Evolutionary conservation across 2,888 invertebrate species (phyloP).

Genomic region (Iphiclides podalirius): DNA sequence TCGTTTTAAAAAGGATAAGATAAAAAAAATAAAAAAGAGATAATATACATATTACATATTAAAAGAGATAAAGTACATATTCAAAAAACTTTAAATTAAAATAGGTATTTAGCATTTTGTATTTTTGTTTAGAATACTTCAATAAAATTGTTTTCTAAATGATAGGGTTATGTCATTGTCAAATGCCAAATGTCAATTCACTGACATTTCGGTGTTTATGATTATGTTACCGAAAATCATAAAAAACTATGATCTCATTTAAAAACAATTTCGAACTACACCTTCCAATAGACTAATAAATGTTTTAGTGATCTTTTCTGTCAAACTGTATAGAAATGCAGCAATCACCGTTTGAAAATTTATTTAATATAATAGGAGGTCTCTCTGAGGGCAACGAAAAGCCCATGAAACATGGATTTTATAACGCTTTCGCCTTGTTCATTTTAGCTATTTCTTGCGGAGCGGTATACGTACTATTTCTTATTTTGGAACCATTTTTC

Average conservation of each 20-base stretch:
- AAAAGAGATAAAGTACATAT: too few species aligned
- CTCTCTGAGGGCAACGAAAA: conserved; percentile 90
- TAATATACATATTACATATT: too few species aligned
- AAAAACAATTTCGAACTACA: conserved; percentile 22
- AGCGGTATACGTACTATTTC: conserved; percentile 88
- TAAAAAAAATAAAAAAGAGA: too few species aligned
- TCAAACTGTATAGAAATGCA: conserved; percentile 46
- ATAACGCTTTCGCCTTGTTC: conserved; percentile 91
- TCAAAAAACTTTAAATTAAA: too few species aligned
- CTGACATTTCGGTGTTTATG: conserved; percentile 8
- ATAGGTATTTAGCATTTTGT: too few species aligned
- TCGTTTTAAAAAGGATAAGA: too few species aligned
- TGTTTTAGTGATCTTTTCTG: conserved; percentile 10
- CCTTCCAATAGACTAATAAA: conserved; percentile 50
- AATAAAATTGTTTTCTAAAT: too few species aligned
- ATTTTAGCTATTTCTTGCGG: conserved; percentile 84
- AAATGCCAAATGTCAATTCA: background rate
- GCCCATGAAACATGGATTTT: conserved; percentile 94
- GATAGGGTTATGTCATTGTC: too few species aligned
- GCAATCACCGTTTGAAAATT: conserved; percentile 83
- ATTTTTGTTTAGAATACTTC: too few species aligned
- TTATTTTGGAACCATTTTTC: conserved; percentile 94
- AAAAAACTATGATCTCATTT: conserved; percentile 29
- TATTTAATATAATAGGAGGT: conserved; percentile 84
- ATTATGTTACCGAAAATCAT: conserved; percentile 21